These are phyloP conservation scores for Motacilla alba DNA, from an alignment of 2,113 vertebrate species.

Conservation along the genomic window DNA sequence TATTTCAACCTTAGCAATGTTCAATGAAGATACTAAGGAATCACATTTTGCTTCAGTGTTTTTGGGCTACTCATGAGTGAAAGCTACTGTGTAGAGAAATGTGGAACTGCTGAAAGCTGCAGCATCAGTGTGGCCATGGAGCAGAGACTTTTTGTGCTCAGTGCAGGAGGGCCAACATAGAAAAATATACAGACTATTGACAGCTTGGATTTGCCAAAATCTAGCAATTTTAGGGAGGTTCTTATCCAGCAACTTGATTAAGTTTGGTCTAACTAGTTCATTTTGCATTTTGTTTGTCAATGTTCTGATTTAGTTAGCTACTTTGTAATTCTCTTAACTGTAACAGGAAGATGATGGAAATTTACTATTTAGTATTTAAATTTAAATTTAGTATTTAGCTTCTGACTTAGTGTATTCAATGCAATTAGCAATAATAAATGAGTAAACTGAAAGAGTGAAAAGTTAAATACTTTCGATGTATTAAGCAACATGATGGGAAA, in stretches of 20 bases:
- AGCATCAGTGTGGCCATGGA: background rate
- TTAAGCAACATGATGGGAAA: background rate
- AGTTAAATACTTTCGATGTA: background rate
- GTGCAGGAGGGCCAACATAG: background rate
- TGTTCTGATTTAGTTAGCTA: background rate
- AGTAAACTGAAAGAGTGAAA: background rate
- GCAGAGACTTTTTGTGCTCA: accelerated
- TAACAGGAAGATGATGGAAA: background rate
- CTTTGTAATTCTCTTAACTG: background rate
- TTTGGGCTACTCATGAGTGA: background rate
- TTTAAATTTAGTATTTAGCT: background rate
- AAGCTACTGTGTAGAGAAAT: background rate
- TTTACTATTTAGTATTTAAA: background rate
- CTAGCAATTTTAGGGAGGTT: background rate
- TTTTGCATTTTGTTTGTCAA: background rate
- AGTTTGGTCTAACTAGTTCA: background rate
- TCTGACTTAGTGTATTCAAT: background rate
- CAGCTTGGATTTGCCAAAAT: background rate
- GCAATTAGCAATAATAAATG: background rate
- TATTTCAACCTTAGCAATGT: background rate
- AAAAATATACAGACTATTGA: background rate
- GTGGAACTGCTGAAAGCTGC: background rate
- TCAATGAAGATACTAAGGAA: background rate
- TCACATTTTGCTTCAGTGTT: background rate
- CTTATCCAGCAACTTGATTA: background rate